phyloP scores from a whole-genome alignment of 1,140 invertebrate species.

The Drosophila busckii region DNA sequence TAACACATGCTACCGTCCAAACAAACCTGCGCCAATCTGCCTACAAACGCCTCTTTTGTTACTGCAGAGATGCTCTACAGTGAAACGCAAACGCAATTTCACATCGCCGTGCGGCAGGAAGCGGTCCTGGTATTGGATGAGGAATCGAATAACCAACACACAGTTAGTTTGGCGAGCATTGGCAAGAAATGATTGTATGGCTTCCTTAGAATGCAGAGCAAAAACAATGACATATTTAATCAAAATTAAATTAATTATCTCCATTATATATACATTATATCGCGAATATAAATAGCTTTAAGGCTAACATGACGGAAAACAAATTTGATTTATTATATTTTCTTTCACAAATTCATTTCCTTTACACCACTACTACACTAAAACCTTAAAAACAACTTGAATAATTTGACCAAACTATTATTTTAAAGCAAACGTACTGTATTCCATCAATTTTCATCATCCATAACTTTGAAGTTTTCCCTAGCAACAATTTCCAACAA shows the following conservation, averaged over 20 bases:
- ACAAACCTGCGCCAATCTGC: conserved; percentile 24
- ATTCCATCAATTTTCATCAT: neutral
- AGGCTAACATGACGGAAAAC: conserved; percentile 42
- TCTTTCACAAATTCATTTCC: neutral
- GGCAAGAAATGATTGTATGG: conserved; percentile 48
- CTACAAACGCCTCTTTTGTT: conserved; percentile 8
- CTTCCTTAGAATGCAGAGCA: conserved; percentile 3
- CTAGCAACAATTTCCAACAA: neutral
- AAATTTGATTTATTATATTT: conserved; percentile 15
- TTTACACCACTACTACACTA: too few species aligned
- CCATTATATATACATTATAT: conserved; percentile 7
- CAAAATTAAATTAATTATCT: conserved; percentile 51
- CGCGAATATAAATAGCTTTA: conserved; percentile 45
- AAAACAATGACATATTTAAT: conserved; percentile 57
- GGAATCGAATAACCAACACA: conserved; percentile 15
- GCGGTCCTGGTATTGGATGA: conserved; percentile 35
- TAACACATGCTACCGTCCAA: conserved; percentile 55
- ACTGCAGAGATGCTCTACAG: conserved; percentile 61
- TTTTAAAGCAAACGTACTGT: too few species aligned
- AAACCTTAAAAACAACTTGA: too few species aligned
- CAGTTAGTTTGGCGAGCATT: conserved; percentile 9
- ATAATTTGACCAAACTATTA: too few species aligned
- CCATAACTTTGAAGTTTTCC: neutral
- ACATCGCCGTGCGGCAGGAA: conserved; percentile 47
- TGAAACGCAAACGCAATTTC: conserved; percentile 50